Evolutionary conservation across 2,113 vertebrate species (phyloP), one percentile per base, ranked within the genome.

Genomic region (Origma solitaria): DNA sequence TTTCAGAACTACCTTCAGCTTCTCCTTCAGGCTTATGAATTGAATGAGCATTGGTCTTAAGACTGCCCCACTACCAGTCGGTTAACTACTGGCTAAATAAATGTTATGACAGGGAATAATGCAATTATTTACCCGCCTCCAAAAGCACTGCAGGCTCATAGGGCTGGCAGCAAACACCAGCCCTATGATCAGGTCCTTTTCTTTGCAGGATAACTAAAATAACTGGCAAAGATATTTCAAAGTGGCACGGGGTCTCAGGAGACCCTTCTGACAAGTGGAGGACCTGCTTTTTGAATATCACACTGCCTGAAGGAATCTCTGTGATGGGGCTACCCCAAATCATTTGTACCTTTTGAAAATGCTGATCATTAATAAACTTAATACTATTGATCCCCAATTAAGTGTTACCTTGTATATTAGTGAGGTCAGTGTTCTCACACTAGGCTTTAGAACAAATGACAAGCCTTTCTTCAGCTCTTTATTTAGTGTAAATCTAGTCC

Each of bases 11-110:
- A 72, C 53, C 30, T 95, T 91, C 79, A 35, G 11, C 42, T 91
- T 92, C 70, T 58, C 60, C 84, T 82, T 77, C 64, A 81, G 92
- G 58, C 61, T 91, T 45, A 17, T 57, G 44, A 70, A 68, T 35
- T 79, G 53, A 94, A 73, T 45, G 80, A 95, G 85, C 84, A 73
- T 84, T 89, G 62, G 45, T 58, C 54, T 76, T 69, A 73, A 88
- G 61, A 68, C 47, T 79, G 53, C 64, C 64, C 50, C 70, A 58
- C 58, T 89, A 64, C 38, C 91, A 94, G 93, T 81, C 3, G 1
- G 38, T 40, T 72, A 72, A 68, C 42, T 91, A 10, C 16, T 1
- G 7, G 49, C 60, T 83, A 91, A 80, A 72, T 83, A 86, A 88
- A 77, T 4, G 4, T 51, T 69, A 12, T 57, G 54, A 37, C 72